phyloP scores from a whole-genome alignment of 2,888 invertebrate genomes.

The Eupithecia subumbrata region DNA sequence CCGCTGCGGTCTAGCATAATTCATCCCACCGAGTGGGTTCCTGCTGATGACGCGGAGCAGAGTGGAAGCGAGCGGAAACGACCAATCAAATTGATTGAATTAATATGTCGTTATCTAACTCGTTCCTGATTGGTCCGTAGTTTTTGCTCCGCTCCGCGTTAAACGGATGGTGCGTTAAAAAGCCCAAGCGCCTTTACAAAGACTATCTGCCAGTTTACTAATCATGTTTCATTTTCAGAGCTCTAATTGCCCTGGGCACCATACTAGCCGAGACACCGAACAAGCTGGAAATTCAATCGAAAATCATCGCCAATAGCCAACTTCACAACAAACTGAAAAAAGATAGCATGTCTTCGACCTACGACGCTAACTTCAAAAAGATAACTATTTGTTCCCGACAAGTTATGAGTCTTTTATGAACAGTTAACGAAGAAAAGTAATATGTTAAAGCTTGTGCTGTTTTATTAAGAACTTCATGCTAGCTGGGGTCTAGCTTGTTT shows the following conservation, averaged over 20 bases:
- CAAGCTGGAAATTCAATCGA: conserved; percentile 70
- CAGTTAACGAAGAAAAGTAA: neutral
- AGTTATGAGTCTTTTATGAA: conserved; percentile 73
- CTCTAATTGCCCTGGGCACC: conserved; percentile 91
- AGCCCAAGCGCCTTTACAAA: too few relatives aligned
- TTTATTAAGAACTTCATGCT: neutral
- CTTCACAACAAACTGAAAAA: conserved; percentile 71
- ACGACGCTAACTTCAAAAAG: conserved; percentile 67
- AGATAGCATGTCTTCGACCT: conserved; percentile 58
- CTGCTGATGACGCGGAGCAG: too few relatives aligned
- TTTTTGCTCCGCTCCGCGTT: too few relatives aligned
- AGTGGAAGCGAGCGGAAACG: too few relatives aligned
- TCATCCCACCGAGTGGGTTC: too few relatives aligned
- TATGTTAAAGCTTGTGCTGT: neutral
- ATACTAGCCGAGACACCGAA: conserved; percentile 81
- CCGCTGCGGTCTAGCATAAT: too few relatives aligned
- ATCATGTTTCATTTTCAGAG: conserved; percentile 67
- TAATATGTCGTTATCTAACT: too few relatives aligned
- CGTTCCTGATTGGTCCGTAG: too few relatives aligned
- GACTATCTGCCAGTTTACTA: neutral
- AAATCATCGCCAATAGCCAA: conserved; percentile 65
- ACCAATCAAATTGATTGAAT: too few relatives aligned
- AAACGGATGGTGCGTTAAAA: too few relatives aligned
- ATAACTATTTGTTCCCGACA: conserved; percentile 73
- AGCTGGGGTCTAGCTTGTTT: conserved; percentile 1